Evolutionary conservation across 2,797 vertebrate genomes (phyloP), one percentile per base, ranked within the genome.

Genomic region (Melanogrammus aeglefinus): DNA sequence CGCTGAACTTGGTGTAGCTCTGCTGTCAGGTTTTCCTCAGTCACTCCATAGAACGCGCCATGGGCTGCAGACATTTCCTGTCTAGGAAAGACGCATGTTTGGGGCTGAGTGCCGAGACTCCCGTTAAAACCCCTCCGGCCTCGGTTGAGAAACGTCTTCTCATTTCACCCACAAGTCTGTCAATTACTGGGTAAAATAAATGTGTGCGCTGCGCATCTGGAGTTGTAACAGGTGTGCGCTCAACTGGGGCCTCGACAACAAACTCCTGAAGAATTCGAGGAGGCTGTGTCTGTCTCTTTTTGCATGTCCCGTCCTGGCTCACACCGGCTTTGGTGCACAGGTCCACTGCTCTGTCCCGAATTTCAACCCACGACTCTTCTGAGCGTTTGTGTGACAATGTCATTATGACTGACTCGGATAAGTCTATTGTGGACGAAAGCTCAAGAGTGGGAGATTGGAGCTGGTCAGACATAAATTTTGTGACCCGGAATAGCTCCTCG

Each of bases 221-320:
- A 31, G 29, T 36, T 18, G 31, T 69, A 14, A 24, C 21, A 38
- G 18, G 33, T 21, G n/a, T 79, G 38, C 74, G n/a, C 35, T 75
- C 72, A 38, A 75, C 69, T 69, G n/a, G 77, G 77, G n/a, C 77
- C 77, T 78, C 77, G 13, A 78, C 77, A 14, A 75, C 35, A 78
- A 78, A 78, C 12, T 16, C 47, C 35, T 75, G 31, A 4, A 78
- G n/a, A 24, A 31, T 31, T 31, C n/a, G 77, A 78, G 77, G 71
- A 41, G n/a, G 77, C 35, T 57, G 72, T 36, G 71, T 31, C 39
- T 39, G 73, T 74, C 77, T 74, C 35, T 18, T 75, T 10, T 78
- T 33, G 24, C 4, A 12, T 38, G 36, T n/a, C 13, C 3, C 4
- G 14, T 14, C 36, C 31, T 73, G 31, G 10, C 24, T 73, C 4